These are phyloP conservation scores for Hipposideros larvatus DNA, from an alignment of 2,797 vertebrate genomes.

Conservation along the genomic window DNA sequence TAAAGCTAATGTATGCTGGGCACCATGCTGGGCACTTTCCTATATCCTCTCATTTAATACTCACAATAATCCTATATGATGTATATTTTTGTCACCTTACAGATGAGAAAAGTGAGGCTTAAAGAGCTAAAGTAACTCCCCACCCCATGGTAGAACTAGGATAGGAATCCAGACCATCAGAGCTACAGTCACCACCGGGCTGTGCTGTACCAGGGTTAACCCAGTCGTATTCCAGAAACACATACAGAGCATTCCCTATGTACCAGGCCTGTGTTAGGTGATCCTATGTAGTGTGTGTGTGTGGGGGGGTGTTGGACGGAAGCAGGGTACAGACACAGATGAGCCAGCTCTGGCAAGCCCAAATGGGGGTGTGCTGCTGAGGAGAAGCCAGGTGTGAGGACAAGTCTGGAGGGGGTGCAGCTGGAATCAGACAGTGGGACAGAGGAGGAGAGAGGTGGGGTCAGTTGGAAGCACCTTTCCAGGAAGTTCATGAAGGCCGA, in stretches of 20 bases:
- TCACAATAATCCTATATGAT: constrained; percentile 8
- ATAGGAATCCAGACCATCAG: background rate
- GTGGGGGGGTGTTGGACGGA: background rate
- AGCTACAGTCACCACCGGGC: background rate
- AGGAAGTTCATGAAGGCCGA: constrained; percentile 49
- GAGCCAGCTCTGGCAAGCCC: constrained; percentile 33
- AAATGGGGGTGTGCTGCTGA: background rate
- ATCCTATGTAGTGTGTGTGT: background rate
- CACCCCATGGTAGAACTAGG: background rate
- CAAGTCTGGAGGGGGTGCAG: constrained; percentile 2
- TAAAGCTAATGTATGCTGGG: background rate
- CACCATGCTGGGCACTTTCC: background rate
- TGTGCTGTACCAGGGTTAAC: background rate
- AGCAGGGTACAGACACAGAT: background rate
- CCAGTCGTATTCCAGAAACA: constrained; percentile 8
- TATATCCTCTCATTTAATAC: constrained; percentile 38
- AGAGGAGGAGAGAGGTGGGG: background rate
- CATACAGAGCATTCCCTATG: background rate
- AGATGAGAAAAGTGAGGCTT: constrained; percentile 12
- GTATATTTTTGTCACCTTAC: constrained; percentile 32
- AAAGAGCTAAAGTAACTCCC: constrained; percentile 23
- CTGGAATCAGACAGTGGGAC: constrained; percentile 51
- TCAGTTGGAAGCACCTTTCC: constrained; percentile 19
- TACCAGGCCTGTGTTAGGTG: background rate
- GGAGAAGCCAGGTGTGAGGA: constrained; percentile 45